Conservation (phyloP, 2,888 invertebrate genomes). For the Galerucella nymphaeae region DNA sequence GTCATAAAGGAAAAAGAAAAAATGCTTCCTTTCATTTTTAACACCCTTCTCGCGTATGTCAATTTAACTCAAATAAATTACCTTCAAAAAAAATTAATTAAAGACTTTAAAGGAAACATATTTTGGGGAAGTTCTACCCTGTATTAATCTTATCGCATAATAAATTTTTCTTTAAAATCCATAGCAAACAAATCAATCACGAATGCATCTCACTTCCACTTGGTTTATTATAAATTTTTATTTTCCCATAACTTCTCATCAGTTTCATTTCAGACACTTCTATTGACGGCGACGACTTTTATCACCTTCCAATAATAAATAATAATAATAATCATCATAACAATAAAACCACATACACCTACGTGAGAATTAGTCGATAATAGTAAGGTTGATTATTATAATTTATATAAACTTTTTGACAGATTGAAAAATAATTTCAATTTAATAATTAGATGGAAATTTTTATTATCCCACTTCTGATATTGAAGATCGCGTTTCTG, state of each 20-base stretch:
- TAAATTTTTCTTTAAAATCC: neutral
- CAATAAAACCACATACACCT: neutral
- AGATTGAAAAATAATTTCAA: neutral
- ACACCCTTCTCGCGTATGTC: neutral
- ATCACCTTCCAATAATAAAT: slow-evolving; percentile 29
- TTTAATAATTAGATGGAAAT: neutral
- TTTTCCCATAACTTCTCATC: slow-evolving; percentile 23
- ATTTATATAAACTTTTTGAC: neutral
- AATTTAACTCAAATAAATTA: slow-evolving; percentile 2
- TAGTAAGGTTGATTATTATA: neutral
- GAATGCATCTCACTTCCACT: neutral
- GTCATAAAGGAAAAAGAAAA: neutral
- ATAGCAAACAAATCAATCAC: neutral
- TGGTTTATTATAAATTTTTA: neutral
- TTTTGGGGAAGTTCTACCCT: neutral
- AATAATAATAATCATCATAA: slow-evolving; percentile 10
- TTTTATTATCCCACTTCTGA: too few relatives aligned
- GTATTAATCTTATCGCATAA: neutral
- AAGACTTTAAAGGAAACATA: neutral
- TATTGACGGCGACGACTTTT: slow-evolving; percentile 18
- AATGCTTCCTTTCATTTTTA: slow-evolving; percentile 6
- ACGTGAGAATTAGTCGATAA: neutral
- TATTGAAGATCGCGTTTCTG: too few relatives aligned
- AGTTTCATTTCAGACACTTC: slow-evolving; percentile 14
- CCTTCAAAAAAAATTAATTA: slow-evolving; percentile 4